These are phyloP conservation scores for Zalophus californianus DNA, from an alignment of 2,797 vertebrate genomes.

Conservation along the genomic window DNA sequence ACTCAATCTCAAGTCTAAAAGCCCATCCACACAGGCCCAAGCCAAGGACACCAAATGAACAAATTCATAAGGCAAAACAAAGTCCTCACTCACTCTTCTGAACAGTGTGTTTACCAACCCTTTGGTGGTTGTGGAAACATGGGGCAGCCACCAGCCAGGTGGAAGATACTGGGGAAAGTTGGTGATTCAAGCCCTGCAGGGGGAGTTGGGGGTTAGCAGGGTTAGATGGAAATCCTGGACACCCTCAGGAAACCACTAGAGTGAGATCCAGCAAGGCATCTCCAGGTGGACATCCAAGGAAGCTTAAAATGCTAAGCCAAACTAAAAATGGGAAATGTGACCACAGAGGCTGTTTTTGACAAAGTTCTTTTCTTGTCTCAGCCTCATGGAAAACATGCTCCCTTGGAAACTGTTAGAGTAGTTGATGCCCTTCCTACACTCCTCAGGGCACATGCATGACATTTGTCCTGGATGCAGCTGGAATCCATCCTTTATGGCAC, in stretches of 20 bases:
- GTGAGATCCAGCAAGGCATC: background rate
- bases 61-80: slow-evolving; percentile 37
- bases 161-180: background rate
- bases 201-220: background rate
- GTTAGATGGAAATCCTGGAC: background rate
- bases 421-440: background rate
- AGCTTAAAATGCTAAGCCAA: background rate
- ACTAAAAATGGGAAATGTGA: slow-evolving; percentile 2
- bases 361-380: slow-evolving; percentile 31
- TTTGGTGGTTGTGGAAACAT: background rate
- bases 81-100: background rate
- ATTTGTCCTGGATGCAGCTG: slow-evolving; percentile 35
- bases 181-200: background rate
- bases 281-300: background rate
- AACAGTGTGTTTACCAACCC: background rate
- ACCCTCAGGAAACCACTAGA: background rate
- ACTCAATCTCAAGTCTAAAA: slow-evolving; percentile 65
- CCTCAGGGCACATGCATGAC: background rate
- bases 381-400: slow-evolving; percentile 19
- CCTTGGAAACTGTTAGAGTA: background rate
- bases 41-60: slow-evolving; percentile 4
- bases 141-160: background rate
- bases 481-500: slow-evolving; percentile 51
- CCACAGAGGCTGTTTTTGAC: background rate
- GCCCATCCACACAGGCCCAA: slow-evolving; percentile 3